Evolutionary conservation across 1,140 invertebrate species (phyloP).

Genomic region (Notospermus geniculatus): DNA sequence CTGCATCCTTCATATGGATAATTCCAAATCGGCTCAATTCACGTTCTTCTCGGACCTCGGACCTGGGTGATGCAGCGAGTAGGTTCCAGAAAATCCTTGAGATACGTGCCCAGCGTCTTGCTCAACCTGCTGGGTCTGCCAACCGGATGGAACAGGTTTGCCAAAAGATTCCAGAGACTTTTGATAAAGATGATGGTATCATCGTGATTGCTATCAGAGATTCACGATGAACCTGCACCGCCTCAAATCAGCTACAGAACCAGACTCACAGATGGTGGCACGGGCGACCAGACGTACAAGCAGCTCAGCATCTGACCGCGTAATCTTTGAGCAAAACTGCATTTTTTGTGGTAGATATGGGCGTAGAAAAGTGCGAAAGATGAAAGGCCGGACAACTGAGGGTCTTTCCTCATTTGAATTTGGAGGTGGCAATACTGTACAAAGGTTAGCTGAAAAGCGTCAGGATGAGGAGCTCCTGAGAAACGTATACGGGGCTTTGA

Average conservation of each 20-base stretch:
- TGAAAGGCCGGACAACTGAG: neutral
- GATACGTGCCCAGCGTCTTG: neutral
- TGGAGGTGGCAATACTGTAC: neutral
- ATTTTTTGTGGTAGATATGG: neutral
- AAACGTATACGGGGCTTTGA: neutral
- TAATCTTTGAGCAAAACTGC: no score
- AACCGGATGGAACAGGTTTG: neutral
- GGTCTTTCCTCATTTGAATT: constrained; percentile 1
- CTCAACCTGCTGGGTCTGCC: neutral
- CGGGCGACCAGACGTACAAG: no score
- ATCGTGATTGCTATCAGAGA: constrained; percentile 1
- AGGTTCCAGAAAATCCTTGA: neutral
- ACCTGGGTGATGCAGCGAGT: neutral
- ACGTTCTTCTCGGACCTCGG: neutral
- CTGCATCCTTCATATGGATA: neutral
- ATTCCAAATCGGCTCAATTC: neutral
- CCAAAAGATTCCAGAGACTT: neutral
- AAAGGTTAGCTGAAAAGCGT: neutral
- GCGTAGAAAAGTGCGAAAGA: neutral
- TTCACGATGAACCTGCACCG: neutral
- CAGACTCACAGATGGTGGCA: neutral
- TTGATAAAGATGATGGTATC: neutral
- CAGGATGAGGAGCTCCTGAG: neutral
- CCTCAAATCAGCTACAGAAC: neutral
- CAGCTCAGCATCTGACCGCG: neutral